Conservation (phyloP, 2,113 vertebrate genomes). For the Eulemur rufifrons region DNA sequence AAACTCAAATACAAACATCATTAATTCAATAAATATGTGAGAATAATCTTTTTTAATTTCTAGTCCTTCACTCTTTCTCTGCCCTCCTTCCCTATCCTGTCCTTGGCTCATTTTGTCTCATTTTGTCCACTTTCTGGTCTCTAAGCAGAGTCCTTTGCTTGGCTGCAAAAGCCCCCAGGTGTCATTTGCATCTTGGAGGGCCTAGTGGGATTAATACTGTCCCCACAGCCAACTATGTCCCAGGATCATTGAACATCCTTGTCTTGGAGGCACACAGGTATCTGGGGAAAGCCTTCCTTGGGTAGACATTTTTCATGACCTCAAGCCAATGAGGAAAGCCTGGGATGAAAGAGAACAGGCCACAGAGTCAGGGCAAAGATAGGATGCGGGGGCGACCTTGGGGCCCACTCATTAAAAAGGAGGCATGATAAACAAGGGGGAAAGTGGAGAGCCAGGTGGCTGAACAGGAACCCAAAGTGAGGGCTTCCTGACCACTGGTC, state of each 20-base stretch:
- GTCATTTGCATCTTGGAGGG: background rate
- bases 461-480: background rate
- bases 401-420: background rate
- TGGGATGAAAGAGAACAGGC: background rate
- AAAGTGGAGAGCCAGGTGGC: background rate
- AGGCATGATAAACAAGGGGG: background rate
- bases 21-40: background rate
- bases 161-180: background rate
- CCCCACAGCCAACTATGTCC: background rate
- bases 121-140: background rate
- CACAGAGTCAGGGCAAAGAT: background rate
- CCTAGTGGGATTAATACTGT: background rate
- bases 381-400: background rate
- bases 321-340: background rate
- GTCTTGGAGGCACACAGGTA: background rate
- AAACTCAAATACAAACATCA: background rate
- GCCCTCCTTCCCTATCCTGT: background rate
- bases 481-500: background rate
- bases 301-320: background rate
- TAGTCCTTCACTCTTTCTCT: background rate
- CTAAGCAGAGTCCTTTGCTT: background rate
- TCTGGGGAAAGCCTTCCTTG: background rate
- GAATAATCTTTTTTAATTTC: conserved; percentile 12
- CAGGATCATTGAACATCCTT: background rate
- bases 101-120: background rate